Evolutionary conservation across 2,797 vertebrate genomes (phyloP).

Genomic region (Nannoperca obscura): DNA sequence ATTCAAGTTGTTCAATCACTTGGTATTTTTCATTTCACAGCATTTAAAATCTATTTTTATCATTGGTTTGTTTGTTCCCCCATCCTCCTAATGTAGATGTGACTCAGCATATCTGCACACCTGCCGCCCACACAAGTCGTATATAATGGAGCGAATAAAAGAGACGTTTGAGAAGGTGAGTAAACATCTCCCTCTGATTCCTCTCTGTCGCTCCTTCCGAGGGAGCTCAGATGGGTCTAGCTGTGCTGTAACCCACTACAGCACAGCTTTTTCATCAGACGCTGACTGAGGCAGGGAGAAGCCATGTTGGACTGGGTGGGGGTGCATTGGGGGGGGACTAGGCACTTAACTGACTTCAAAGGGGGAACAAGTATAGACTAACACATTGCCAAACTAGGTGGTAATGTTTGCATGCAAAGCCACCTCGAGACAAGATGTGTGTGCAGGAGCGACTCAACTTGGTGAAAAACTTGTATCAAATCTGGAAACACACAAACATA

Average conservation of each 20-base stretch:
- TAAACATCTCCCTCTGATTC: constrained; percentile 49
- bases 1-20: not conserved
- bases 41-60: constrained; percentile 17
- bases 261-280: constrained; percentile 67
- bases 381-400: constrained; percentile 37
- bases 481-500: constrained; percentile 10
- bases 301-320: constrained; percentile 52
- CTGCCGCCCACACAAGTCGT: constrained; percentile 47
- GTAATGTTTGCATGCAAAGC: constrained; percentile 50
- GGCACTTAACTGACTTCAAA: constrained; percentile 64
- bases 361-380: constrained; percentile 29
- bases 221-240: constrained; percentile 48
- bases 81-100: constrained; percentile 20
- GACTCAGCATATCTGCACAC: constrained; percentile 43
- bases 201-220: constrained; percentile 24
- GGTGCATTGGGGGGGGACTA: constrained; percentile 26
- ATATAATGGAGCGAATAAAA: constrained; percentile 25
- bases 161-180: constrained; percentile 50
- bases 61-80: not conserved
- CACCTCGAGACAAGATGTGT: constrained; percentile 17
- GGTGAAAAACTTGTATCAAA: constrained; percentile 14
- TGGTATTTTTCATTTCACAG: not conserved
- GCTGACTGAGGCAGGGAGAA: constrained; percentile 45
- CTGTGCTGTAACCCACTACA: constrained; percentile 35
- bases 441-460: constrained; percentile 20